These are phyloP conservation scores for Psittacara wagleri DNA, from an alignment of 2,113 vertebrate species.

Conservation along the genomic window DNA sequence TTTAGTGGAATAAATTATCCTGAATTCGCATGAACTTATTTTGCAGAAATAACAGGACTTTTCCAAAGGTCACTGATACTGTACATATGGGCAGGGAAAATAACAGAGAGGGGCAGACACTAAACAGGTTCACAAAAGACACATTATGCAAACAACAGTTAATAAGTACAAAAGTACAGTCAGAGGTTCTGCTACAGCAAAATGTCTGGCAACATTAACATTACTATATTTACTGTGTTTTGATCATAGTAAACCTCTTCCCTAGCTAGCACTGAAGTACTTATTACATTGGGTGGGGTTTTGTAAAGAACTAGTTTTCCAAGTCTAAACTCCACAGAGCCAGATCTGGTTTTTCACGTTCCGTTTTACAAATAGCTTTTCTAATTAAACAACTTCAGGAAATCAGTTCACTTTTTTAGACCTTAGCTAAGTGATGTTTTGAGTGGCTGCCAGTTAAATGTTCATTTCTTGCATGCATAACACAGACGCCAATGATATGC, in stretches of 20 bases:
- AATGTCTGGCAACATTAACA: background rate
- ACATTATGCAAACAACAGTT: background rate
- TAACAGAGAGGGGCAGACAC: background rate
- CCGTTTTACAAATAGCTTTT: background rate
- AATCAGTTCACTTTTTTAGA: background rate
- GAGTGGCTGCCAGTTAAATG: background rate
- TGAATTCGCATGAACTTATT: slow-evolving; percentile 31
- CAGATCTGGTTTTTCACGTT: background rate
- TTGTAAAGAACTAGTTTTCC: background rate
- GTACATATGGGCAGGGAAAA: background rate
- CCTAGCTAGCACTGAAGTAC: background rate
- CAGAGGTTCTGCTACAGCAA: background rate
- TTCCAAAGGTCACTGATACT: slow-evolving; percentile 38
- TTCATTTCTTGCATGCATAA: background rate
- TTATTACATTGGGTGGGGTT: background rate
- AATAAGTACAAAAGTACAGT: background rate
- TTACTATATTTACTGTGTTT: background rate
- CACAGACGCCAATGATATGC: background rate
- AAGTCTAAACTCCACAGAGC: background rate
- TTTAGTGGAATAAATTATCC: slow-evolving; percentile 17
- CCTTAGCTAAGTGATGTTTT: background rate
- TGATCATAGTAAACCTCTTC: background rate
- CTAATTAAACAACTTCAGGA: background rate
- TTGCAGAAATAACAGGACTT: slow-evolving; percentile 35
- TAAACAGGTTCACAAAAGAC: background rate